Percentiles rank a stretch among this genome's conserved stretches.
Conservation (phyloP, 2,888 invertebrate species). For the Tetranychus piercei region DNA sequence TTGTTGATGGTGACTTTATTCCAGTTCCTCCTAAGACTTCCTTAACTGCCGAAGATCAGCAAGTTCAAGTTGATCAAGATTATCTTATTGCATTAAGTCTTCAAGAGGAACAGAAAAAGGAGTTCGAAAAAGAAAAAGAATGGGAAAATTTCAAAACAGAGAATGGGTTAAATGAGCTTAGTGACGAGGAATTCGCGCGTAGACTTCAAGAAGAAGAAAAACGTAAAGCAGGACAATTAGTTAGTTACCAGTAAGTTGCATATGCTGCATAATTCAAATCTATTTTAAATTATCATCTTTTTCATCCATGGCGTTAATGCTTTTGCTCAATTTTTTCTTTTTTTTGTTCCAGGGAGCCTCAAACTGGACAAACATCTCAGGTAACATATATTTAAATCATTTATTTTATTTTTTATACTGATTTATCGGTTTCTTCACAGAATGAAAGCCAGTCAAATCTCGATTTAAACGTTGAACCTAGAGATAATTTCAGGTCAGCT, state of each 20-base stretch:
- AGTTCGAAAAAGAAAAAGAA: conserved; percentile 26
- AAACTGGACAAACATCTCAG: neutral
- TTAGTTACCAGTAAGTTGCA: conserved; percentile 3
- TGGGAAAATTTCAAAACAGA: conserved; percentile 29
- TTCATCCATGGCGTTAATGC: neutral
- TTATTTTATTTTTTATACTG: neutral
- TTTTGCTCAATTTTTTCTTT: neutral
- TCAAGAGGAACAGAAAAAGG: conserved; percentile 33
- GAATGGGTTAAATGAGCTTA: conserved; percentile 16
- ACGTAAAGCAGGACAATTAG: conserved; percentile 9
- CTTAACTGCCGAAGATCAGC: conserved; percentile 14
- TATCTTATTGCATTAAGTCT: conserved; percentile 37
- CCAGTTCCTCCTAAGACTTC: conserved; percentile 29
- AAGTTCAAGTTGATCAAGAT: conserved; percentile 37
- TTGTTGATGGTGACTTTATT: conserved; percentile 38
- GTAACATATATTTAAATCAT: neutral
- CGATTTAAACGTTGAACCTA: neutral
- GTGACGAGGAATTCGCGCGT: conserved; percentile 35
- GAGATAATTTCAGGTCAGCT: neutral
- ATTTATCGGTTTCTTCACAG: neutral
- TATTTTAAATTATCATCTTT: neutral
- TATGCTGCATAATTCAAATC: neutral
- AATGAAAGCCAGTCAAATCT: neutral
- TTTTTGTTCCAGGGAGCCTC: neutral
- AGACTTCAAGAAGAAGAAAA: conserved; percentile 36